Base-by-base conservation (phyloP, 2,888 invertebrate species). In the Nephrotoma appendiculata region DNA sequence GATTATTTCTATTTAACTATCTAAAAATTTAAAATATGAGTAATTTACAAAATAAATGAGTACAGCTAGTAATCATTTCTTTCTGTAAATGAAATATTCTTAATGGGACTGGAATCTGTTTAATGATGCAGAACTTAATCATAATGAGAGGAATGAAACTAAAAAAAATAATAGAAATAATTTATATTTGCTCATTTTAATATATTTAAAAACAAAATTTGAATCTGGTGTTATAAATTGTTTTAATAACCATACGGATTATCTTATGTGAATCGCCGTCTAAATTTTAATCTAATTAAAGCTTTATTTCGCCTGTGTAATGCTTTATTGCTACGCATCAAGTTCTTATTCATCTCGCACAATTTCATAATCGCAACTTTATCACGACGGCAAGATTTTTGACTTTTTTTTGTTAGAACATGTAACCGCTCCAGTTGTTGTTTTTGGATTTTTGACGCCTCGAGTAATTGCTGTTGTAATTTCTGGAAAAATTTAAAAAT, bases 341-440 rank as follows among this genome's bases (percentile, higher is more conserved):
- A 84, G 9, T 84, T 84, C 15, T 84, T 84, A 11, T 84, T 84
- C 42, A 84, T 84, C 12, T 84, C 41, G 6, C 84, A 84, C 5
- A 84, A n/a, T 7, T 84, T 84, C 43, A 42, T 84, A 15, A 84
- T 84, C 42, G 43, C 84, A 84, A 84, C 15, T 43, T 84, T 84
- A 84, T 84, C 84, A 6, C 43, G 84, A 84, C 84, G 84, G 12
- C 84, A 84, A 84, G 84, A 84, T 84, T 84, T 84, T 84, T 84
- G 84, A 84, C 84, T 84, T 84, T 84, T 43, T 84, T 84, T 84
- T 42, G 84, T 84, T 84, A 84, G 42, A 12, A 84, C 84, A 9
- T 84, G 84, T 84, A 84, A 84, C 12, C 84, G 84, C 7, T 84
- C 84, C 43, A 84, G 42, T 19, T 84, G 84, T 42, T 43, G 41